A percentile compares a stretch with the other conserved stretches of the same genome.
Conservation (phyloP, 2,888 invertebrate genomes). For the Pollenia amentaria region DNA sequence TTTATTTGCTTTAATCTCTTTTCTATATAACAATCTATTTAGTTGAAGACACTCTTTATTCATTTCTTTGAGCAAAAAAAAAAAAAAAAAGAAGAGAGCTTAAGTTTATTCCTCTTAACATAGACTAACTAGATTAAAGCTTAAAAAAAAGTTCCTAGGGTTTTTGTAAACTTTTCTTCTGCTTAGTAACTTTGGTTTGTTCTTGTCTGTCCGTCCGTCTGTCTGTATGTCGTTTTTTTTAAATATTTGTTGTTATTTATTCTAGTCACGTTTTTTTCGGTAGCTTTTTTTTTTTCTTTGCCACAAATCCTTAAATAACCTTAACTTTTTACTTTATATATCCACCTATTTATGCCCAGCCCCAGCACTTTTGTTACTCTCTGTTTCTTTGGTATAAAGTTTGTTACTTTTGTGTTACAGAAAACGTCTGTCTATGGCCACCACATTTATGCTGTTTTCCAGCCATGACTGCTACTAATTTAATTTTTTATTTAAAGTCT, state of each 20-base stretch:
- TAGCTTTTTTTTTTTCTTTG: conserved; percentile 33
- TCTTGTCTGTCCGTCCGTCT: neutral
- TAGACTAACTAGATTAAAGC: neutral
- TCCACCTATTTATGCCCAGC: conserved; percentile 15
- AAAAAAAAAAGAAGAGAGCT: neutral
- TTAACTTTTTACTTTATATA: conserved; percentile 67
- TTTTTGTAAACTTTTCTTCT: neutral
- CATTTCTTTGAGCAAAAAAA: neutral
- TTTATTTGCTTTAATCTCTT: neutral
- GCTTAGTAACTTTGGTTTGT: neutral
- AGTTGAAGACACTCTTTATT: neutral
- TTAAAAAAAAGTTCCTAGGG: conserved; percentile 7
- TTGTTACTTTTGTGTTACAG: conserved; percentile 23
- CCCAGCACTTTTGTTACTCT: neutral
- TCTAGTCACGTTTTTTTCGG: conserved; percentile 58
- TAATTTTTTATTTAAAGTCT: conserved; percentile 60
- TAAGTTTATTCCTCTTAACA: conserved; percentile 5
- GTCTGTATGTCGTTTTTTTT: conserved; percentile 27
- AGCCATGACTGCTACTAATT: conserved; percentile 70
- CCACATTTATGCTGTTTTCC: conserved; percentile 46
- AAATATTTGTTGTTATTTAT: conserved; percentile 59
- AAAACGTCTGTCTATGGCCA: neutral
- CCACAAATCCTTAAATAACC: conserved; percentile 69
- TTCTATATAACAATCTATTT: neutral
- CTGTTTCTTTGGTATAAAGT: neutral